Conservation (phyloP, 2,888 invertebrate species). For the Agrochola lota region DNA sequence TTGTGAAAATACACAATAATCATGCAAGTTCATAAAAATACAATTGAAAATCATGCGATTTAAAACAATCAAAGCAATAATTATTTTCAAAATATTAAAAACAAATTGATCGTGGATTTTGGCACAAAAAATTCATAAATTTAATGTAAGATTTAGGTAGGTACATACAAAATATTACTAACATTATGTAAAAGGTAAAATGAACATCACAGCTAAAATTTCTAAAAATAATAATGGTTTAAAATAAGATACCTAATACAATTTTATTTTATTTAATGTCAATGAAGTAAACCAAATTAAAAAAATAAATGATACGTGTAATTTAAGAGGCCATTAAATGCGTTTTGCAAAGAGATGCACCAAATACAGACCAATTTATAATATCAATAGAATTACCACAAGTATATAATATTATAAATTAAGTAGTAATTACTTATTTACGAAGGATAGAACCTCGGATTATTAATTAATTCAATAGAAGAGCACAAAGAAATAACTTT, state of each 20-base stretch:
- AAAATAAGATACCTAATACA: constrained; percentile 30
- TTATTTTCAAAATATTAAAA: constrained; percentile 32
- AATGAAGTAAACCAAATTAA: constrained; percentile 4
- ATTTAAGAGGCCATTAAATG: constrained; percentile 46
- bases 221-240: constrained; percentile 37
- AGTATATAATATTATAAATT: not conserved
- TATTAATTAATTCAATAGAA: not conserved
- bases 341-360: constrained; percentile 32
- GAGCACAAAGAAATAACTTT: not conserved
- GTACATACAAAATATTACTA: constrained; percentile 55
- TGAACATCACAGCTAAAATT: constrained; percentile 73
- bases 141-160: constrained; percentile 36
- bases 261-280: not conserved
- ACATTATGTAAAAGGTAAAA: constrained; percentile 61
- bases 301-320: constrained; percentile 14
- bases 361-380: constrained; percentile 1
- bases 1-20: constrained; percentile 14
- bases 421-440: not conserved
- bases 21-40: constrained; percentile 48
- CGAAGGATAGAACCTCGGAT: not conserved
- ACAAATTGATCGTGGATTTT: constrained; percentile 59
- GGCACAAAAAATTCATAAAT: constrained; percentile 53
- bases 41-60: constrained; percentile 54
- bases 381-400: not conserved
- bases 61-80: constrained; percentile 49